These are phyloP conservation scores for Sphaeridia pumilis DNA, from an alignment of 2,888 invertebrate species.

Conservation along the genomic window DNA sequence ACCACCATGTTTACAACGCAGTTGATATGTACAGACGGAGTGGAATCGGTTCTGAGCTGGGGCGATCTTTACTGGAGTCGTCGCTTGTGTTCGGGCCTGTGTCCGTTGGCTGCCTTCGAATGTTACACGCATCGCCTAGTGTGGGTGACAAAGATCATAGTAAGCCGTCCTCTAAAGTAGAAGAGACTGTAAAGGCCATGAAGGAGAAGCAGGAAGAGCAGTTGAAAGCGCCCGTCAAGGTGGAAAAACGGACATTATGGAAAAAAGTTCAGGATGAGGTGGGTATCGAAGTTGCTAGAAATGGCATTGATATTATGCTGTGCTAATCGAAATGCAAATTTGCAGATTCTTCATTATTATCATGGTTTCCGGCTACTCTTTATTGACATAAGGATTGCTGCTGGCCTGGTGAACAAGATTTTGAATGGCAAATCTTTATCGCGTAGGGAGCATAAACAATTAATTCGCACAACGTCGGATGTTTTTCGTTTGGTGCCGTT, in stretches of 20 bases:
- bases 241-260: constrained; percentile 55
- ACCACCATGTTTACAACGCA: too few species aligned
- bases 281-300: too few species aligned
- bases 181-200: constrained; percentile 73
- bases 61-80: too few species aligned
- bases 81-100: too few species aligned
- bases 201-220: constrained; percentile 53
- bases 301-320: too few species aligned
- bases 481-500: constrained; percentile 94
- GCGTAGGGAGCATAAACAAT: constrained; percentile 75
- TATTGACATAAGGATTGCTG: constrained; percentile 78
- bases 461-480: constrained; percentile 87
- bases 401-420: constrained; percentile 64
- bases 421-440: constrained; percentile 69
- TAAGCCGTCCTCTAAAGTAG: constrained; percentile 78
- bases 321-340: too few species aligned
- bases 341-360: constrained; percentile 64
- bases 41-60: too few species aligned
- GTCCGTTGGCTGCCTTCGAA: too few species aligned
- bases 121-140: constrained; percentile 18
- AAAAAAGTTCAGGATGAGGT: constrained; percentile 69
- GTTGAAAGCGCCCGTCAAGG: constrained; percentile 32
- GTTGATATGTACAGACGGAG: too few species aligned
- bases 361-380: constrained; percentile 90
- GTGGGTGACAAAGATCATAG: constrained; percentile 31